A percentile compares a stretch with the other conserved stretches of the same genome.
Conservation (phyloP, 2,888 invertebrate species). For the Caenorhabditis plicata region DNA sequence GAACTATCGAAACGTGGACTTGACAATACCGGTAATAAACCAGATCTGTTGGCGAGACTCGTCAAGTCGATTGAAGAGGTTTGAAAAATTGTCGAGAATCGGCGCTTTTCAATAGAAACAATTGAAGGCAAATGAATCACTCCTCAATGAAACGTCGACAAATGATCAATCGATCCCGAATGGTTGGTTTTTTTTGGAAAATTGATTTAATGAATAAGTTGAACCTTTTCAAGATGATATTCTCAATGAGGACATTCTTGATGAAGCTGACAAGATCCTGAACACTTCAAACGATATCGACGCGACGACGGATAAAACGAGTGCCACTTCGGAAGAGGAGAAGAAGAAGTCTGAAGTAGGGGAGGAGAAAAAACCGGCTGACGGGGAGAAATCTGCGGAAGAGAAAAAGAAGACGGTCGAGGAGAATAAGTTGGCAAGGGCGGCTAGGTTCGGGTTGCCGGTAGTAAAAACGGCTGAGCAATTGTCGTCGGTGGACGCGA, state of each 20-base stretch:
- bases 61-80: slow-evolving; percentile 33
- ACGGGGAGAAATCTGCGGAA: too few relatives aligned
- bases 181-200: not conserved
- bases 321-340: not conserved
- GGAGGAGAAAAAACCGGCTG: not conserved
- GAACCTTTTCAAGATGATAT: slow-evolving; percentile 10
- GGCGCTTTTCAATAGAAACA: not conserved
- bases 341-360: not conserved
- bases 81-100: not conserved
- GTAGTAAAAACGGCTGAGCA: slow-evolving; percentile 1
- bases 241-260: slow-evolving; percentile 27
- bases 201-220: not conserved
- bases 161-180: slow-evolving; percentile 1
- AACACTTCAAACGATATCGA: not conserved
- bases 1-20: slow-evolving; percentile 41
- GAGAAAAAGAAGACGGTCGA: slow-evolving; percentile 9
- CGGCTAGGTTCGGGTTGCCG: slow-evolving; percentile 26
- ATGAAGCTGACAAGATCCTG: slow-evolving; percentile 10
- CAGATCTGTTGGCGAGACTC: slow-evolving; percentile 43
- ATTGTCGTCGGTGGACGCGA: slow-evolving; percentile 11
- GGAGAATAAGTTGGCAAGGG: slow-evolving; percentile 13
- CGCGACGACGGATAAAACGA: not conserved
- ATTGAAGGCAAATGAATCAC: slow-evolving; percentile 8
- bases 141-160: slow-evolving; percentile 11
- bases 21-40: slow-evolving; percentile 41